Evolutionary conservation across 1,140 invertebrate genomes (phyloP), one percentile per base, ranked within the genome.

Genomic region (Xylocopa sonorina): DNA sequence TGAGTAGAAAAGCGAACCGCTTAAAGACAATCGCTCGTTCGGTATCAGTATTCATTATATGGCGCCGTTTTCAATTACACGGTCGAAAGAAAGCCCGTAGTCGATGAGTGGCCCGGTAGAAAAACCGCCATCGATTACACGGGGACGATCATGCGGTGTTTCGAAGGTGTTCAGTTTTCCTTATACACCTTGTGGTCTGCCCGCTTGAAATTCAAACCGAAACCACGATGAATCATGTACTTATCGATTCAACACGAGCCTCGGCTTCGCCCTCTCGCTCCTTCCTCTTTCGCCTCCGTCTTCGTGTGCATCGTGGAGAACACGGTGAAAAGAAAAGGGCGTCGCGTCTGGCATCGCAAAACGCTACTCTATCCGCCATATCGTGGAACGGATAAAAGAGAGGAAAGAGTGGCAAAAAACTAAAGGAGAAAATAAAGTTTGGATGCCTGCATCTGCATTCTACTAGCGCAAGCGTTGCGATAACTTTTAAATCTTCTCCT

Each of bases 161-260:
- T 67, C 73, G 50, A 34, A 66, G 73, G 73, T 68, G 73, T 68
- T 76, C 63, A 21, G 38, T 53, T 76, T 68, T 64, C 51, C 41
- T 76, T 41, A n/a, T 48, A 51, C 63, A 55, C 50, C 81, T 80
- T 64, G 50, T 76, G 66, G 71, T 79, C 68, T 79, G 82, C 73
- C 82, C 84, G 88, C 84, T 90, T 90, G 87, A 90, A 90, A 90
- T 90, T 89, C 88, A 90, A 90, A 88, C 88, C 84, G 82, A 89
- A 90, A 90, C 88, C 83, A 77, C 87, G 88, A 83, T 90, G 88
- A 90, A 90, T 90, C 89, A 90, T 88, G 84, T 90, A 88, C 89
- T 88, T 90, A 90, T 90, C 87, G 88, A 90, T 90, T 90, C 88
- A 89, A 90, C 89, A 88, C 86, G 85, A 82, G 83, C 77, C 82